These are phyloP conservation scores for Anarsia innoxiella DNA, from an alignment of 2,888 invertebrate genomes.

Conservation along the genomic window DNA sequence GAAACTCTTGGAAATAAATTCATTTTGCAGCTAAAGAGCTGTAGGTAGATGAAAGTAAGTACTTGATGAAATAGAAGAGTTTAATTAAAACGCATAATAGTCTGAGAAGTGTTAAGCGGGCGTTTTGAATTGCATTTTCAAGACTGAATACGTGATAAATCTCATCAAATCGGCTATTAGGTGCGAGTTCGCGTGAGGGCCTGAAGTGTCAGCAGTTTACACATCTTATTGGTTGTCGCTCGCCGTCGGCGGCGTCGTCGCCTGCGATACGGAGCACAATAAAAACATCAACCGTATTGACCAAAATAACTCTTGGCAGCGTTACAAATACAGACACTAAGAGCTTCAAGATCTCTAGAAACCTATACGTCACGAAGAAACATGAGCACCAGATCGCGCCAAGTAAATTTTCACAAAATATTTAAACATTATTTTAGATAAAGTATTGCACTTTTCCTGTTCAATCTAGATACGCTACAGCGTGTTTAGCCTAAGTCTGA, in stretches of 20 bases:
- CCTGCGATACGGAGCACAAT: no score
- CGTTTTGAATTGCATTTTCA: constrained; percentile 62
- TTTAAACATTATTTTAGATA: no score
- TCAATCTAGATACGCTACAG: no score
- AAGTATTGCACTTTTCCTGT: no score
- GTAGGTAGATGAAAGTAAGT: neutral
- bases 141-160: constrained; percentile 66
- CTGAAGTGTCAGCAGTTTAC: constrained; percentile 53
- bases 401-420: no score
- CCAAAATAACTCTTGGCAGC: constrained; percentile 75
- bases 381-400: no score
- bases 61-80: constrained; percentile 37
- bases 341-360: constrained; percentile 42
- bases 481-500: no score
- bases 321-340: constrained; percentile 57
- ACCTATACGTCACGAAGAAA: constrained; percentile 24
- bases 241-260: constrained; percentile 50
- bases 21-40: no score
- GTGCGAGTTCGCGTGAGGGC: constrained; percentile 61
- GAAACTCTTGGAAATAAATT: no score
- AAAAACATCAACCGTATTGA: constrained; percentile 72
- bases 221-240: constrained; percentile 65
- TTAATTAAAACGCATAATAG: constrained; percentile 53
- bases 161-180: constrained; percentile 63
- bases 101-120: constrained; percentile 45